Conservation (phyloP, 2,113 vertebrate species). For the Myotis brandtii region DNA sequence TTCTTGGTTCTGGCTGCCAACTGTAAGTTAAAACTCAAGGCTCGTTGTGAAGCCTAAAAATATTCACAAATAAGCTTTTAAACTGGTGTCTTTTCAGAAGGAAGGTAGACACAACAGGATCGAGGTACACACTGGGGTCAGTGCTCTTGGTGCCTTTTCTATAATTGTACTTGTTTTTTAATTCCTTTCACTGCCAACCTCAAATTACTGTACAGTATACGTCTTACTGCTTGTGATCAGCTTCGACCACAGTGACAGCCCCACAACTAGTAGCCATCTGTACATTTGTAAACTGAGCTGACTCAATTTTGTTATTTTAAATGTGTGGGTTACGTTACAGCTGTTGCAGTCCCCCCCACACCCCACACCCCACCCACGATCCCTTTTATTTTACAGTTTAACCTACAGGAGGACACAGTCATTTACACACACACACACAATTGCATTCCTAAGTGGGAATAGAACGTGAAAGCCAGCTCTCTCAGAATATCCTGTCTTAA, state of each 20-base stretch:
- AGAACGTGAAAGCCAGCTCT: constrained; percentile 80
- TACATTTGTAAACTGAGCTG: constrained; percentile 87
- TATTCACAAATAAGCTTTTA: constrained; percentile 87
- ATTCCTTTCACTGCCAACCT: constrained; percentile 92
- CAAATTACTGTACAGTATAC: constrained; percentile 87
- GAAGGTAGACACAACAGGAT: constrained; percentile 83
- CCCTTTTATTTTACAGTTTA: constrained; percentile 66
- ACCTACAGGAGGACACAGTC: constrained; percentile 66
- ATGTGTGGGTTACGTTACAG: constrained; percentile 79
- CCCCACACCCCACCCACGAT: no score
- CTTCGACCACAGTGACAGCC: constrained; percentile 78
- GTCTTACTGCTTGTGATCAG: constrained; percentile 86
- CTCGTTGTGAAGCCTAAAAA: constrained; percentile 89
- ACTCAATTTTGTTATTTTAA: constrained; percentile 76
- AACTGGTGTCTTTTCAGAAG: constrained; percentile 88
- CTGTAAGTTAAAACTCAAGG: constrained; percentile 83
- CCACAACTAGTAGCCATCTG: constrained; percentile 83
- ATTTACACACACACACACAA: background rate
- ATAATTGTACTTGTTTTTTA: constrained; percentile 90
- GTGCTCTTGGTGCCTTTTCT: constrained; percentile 93
- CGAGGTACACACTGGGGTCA: constrained; percentile 89
- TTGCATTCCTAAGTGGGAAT: constrained; percentile 70
- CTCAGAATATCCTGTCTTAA: constrained; percentile 82
- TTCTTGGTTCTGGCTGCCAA: constrained; percentile 85
- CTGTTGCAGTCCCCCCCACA: constrained; percentile 73